Base-by-base conservation (phyloP, 2,888 invertebrate species). In the Lasioglossum malachurum region DNA sequence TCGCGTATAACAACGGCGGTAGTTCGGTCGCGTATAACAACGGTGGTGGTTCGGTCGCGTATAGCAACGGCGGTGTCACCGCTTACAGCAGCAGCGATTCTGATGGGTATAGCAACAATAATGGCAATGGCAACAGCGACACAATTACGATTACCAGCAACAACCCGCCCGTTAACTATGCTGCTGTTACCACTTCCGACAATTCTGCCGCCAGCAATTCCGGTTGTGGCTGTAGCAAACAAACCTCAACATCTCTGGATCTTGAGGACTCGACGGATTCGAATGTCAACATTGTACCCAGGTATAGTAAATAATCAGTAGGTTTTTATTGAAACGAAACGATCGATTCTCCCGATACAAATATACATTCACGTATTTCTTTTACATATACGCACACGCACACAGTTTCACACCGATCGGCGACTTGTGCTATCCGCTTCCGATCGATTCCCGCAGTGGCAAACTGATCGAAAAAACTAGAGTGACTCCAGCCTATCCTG, bases 401-500 rank as follows among this genome's bases (percentile, higher is more conserved):
- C 23, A 35, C 79, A 93, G 93, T 10, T 92, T 92, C 75, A 67
- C 84, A 74, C 91, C 92, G 19, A 81, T 93, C 44, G 92, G 91
- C 23, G 93, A 93, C 53, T 74, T 92, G n/a, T 93, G 93, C 78
- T 80, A 88, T 12, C 88, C 86, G 7, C 79, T 44, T 57, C 69
- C 76, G 12, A 41, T 57, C 12, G 76, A 80, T 46, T 46, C 77
- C 10, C 71, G 38, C 10, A 80, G 27, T 19, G 82, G 76, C 2
- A 85, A 83, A 41, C 16, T 81, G 16, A 75, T 80, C 19, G 83
- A 84, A 10, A 81, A 75, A 19, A 60, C 78, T 12, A 90, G 77
- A 78, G 93, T 93, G 1, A 86, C 78, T 4, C 93, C 93, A 1
- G 93, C 93, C 7, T 84, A 89, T 76, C 93, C 93, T 41, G 92